phyloP scores from a whole-genome alignment of 2,113 vertebrate species.

The Ellobius talpinus region DNA sequence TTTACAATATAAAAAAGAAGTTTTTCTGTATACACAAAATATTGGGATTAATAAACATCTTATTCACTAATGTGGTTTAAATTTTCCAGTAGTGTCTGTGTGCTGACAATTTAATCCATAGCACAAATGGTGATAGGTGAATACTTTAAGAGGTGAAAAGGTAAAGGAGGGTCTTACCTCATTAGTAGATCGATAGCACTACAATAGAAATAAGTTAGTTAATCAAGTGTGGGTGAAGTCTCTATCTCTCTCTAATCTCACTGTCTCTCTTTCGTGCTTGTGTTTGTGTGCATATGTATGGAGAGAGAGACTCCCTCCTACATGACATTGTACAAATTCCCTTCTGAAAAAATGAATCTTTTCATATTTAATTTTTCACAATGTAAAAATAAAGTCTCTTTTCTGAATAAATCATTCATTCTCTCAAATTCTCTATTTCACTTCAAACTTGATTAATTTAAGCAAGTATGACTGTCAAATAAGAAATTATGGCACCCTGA shows the following conservation, averaged over 20 bases:
- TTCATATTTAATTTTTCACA: neutral
- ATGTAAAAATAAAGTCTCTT: neutral
- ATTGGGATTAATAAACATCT: constrained; percentile 10
- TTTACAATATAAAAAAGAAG: neutral
- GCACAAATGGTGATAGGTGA: neutral
- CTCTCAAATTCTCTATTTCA: neutral
- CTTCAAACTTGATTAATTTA: neutral
- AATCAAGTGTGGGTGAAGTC: neutral
- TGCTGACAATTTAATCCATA: neutral
- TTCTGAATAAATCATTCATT: neutral
- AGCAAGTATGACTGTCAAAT: no score
- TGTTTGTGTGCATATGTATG: neutral
- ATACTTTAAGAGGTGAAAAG: neutral
- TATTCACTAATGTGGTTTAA: neutral
- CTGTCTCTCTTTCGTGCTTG: neutral
- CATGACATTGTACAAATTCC: neutral
- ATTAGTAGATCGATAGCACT: no score
- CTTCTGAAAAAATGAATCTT: fast-evolving
- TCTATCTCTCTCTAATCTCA: no score
- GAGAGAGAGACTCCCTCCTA: neutral
- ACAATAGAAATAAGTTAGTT: neutral
- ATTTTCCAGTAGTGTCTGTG: neutral
- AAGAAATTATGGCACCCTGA: neutral
- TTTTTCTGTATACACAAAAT: neutral
- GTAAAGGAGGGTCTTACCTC: neutral